A percentile compares a stretch with the other conserved stretches of the same genome.
These are phyloP conservation scores for Nymphalis polychloros DNA, from an alignment of 2,888 invertebrate species.

Conservation along the genomic window DNA sequence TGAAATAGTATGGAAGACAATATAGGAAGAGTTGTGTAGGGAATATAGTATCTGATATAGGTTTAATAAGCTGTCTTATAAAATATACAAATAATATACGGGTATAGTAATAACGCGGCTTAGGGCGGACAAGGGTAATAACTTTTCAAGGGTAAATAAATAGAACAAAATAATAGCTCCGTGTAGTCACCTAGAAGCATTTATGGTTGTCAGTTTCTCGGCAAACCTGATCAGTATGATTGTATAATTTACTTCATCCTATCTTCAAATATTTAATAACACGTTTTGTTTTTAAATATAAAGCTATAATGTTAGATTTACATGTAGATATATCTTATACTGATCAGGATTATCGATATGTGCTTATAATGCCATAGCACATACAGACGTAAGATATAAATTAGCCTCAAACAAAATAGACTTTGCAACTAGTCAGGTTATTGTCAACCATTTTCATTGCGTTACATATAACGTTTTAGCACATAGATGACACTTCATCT, in stretches of 20 bases:
- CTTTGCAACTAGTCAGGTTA: conserved; percentile 72
- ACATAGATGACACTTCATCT: conserved; percentile 71
- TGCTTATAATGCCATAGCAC: conserved; percentile 70
- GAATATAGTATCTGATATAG: conserved; percentile 60
- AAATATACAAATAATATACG: conserved; percentile 63
- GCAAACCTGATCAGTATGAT: conserved; percentile 62
- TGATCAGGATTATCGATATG: conserved; percentile 47
- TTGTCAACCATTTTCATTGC: conserved; percentile 74
- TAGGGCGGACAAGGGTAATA: conserved; percentile 72
- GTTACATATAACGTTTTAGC: conserved; percentile 82
- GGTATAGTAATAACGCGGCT: conserved; percentile 74
- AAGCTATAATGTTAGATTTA: background rate
- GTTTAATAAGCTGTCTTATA: conserved; percentile 62
- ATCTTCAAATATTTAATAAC: background rate
- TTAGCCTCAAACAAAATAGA: conserved; percentile 60
- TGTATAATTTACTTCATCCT: background rate
- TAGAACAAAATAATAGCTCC: conserved; percentile 73
- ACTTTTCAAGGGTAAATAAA: conserved; percentile 67
- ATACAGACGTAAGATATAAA: conserved; percentile 57
- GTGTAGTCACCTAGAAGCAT: conserved; percentile 80
- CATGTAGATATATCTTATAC: conserved; percentile 1
- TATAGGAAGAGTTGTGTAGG: conserved; percentile 63
- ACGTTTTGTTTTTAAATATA: background rate
- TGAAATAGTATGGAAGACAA: conserved; percentile 65
- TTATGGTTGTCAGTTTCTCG: conserved; percentile 63